Conservation (phyloP, 2,113 vertebrate species). For the Vicugna pacos region DNA sequence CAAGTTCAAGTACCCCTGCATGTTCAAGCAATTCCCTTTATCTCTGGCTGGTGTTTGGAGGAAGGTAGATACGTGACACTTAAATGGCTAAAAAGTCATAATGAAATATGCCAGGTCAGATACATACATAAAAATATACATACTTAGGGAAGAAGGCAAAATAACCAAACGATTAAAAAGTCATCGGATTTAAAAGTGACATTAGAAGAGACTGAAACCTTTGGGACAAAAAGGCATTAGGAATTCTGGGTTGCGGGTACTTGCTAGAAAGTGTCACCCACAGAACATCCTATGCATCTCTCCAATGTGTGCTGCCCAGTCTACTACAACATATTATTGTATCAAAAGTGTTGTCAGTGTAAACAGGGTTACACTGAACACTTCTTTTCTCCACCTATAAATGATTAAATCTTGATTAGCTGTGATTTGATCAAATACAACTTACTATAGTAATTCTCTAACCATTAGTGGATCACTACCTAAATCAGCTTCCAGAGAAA, state of each 20-base stretch:
- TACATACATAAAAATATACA: neutral
- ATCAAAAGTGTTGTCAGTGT: neutral
- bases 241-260: neutral
- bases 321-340: neutral
- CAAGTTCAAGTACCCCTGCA: slow-evolving; percentile 48
- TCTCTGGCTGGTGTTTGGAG: neutral
- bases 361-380: neutral
- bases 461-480: neutral
- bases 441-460: neutral
- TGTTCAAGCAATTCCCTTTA: neutral
- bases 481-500: neutral
- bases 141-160: neutral
- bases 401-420: neutral
- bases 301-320: too few relatives aligned
- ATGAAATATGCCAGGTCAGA: neutral
- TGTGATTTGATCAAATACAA: neutral
- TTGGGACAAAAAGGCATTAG: neutral
- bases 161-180: neutral
- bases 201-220: neutral
- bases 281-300: neutral
- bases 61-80: neutral
- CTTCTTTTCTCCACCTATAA: neutral
- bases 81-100: neutral
- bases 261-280: neutral
- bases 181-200: neutral